Base-by-base conservation (phyloP, 30 jellyfish, hydroid and myxozoan genomes). In the Sanderia malayensis region DNA sequence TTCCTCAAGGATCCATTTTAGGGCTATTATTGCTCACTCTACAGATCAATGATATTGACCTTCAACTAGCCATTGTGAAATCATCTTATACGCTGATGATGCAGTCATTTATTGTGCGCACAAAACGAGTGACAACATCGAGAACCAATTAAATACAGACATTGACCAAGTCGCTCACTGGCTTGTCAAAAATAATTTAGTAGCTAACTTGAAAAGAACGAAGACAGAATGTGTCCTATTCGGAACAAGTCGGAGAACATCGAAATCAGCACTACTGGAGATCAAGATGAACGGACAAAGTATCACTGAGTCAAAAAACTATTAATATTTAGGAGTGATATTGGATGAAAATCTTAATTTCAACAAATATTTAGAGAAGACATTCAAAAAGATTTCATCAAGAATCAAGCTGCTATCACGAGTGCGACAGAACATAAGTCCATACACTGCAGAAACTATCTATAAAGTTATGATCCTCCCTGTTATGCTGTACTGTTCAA, bases 1-100 rank as follows among this genome's bases (percentile, higher is more conserved):
- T 76, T 8, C 88, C 88, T n/a, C 88, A 76, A 63, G 88, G 82
- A 46, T 61, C 88, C 62, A 76, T 61, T 11, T 62, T 76, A 25
- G 80, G 88, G 31, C 71, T 81, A 31, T 30, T 76, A 33, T 71
- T 76, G 44, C 34, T 76, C 62, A 47, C 74, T 31, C 27, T 76
- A 22, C 74, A 22, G 9, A 76, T 76, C 63, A 76, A 26, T 63
- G 71, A 78, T 66, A 78, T 78, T 76, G 66, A 73, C 31, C 46
- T 26, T 27, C 53, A 55, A 52, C 30, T 73, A 26, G 29, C 17
- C 64, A 26, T 21, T 52, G 75, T 59, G 75, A 73, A 53, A 73
- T 25, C 25, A 59, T 64, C 65, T 37, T 53, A 64, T 69, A 69
- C 71, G 93, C 93, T 69, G 87, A 69, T 70, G 87, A 80, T 53